These are phyloP conservation scores for Maccullochella peelii DNA, from an alignment of 2,113 vertebrate species.

Conservation along the genomic window DNA sequence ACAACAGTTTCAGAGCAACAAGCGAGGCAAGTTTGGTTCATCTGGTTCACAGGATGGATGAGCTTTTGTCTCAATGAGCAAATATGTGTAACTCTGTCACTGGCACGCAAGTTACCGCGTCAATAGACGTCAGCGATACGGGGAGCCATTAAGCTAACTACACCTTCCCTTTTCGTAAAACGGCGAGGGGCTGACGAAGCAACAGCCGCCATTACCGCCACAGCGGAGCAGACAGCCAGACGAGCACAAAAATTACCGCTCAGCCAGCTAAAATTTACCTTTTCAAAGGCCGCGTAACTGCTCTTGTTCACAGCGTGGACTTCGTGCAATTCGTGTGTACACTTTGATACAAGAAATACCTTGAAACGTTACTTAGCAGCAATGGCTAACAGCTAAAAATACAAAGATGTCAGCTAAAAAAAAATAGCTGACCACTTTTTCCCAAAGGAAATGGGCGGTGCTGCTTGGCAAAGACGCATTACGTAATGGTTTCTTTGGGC, in stretches of 20 bases:
- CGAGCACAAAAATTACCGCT: constrained; percentile 30
- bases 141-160: constrained; percentile 85
- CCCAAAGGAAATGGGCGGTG: constrained; percentile 78
- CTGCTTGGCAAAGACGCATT: constrained; percentile 52
- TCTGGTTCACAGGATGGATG: constrained; percentile 53
- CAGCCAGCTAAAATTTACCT: constrained; percentile 71
- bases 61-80: constrained; percentile 77
- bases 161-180: constrained; percentile 83
- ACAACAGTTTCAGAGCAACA: neutral
- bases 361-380: constrained; percentile 66
- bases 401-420: constrained; percentile 76
- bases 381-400: constrained; percentile 76
- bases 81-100: constrained; percentile 85
- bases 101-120: constrained; percentile 86
- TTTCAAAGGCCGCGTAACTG: constrained; percentile 54
- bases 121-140: constrained; percentile 88
- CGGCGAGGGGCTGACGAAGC: constrained; percentile 76
- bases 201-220: constrained; percentile 79
- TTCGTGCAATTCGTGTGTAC: constrained; percentile 49
- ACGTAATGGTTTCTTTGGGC: constrained; percentile 60
- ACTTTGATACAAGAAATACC: constrained; percentile 42
- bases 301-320: constrained; percentile 65
- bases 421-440: constrained; percentile 75
- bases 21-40: constrained; percentile 7
- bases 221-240: constrained; percentile 49